Evolutionary conservation across 2,888 invertebrate genomes (phyloP).

Genomic region (Pseudanteris insignis): DNA sequence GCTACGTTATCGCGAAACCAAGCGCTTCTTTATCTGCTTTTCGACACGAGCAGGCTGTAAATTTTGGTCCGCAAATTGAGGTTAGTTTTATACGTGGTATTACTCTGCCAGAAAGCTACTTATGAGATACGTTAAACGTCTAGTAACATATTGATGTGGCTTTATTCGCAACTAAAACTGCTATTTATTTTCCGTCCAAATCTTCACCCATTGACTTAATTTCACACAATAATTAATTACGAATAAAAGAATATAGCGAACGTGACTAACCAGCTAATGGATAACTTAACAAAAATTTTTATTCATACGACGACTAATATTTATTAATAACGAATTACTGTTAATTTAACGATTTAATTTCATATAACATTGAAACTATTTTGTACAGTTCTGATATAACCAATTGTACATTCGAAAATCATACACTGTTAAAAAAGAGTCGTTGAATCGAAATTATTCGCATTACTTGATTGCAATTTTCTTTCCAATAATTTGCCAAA

Average conservation of each 20-base stretch:
- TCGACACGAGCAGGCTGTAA: constrained; percentile 37
- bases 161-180: constrained; percentile 26
- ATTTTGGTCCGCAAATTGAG: constrained; percentile 42
- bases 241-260: too few species aligned
- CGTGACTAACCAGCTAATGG: too few species aligned
- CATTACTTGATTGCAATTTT: too few species aligned
- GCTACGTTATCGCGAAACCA: constrained; percentile 26
- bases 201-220: not conserved
- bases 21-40: constrained; percentile 32
- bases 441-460: too few species aligned
- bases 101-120: constrained; percentile 29
- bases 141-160: constrained; percentile 38
- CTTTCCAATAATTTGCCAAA: too few species aligned
- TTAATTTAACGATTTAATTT: too few species aligned
- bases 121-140: constrained; percentile 28
- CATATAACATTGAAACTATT: too few species aligned
- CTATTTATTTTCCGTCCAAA: not conserved
- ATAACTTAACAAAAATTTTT: too few species aligned
- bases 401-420: constrained; percentile 10
- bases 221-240: not conserved
- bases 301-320: too few species aligned
- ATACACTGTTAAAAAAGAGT: too few species aligned
- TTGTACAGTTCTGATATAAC: constrained; percentile 10
- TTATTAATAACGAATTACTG: too few species aligned
- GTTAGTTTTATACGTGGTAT: constrained; percentile 13